phyloP scores from a whole-genome alignment of 1,140 invertebrate species.

The Heliconius hermathena region DNA sequence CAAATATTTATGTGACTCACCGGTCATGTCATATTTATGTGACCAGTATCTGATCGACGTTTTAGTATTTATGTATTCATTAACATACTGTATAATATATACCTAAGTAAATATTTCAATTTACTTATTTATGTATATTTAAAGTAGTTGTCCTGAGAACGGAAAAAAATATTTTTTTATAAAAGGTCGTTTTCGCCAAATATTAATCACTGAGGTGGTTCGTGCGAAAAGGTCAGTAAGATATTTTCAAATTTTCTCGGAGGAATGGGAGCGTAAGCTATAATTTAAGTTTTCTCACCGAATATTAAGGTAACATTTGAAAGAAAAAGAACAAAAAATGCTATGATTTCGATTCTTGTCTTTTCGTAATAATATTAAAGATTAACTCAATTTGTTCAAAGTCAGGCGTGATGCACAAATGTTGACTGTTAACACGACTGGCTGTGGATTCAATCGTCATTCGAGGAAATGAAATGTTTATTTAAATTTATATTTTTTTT shows the following conservation, averaged over 20 bases:
- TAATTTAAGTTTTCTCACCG: slow-evolving; percentile 24
- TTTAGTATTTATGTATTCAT: no score
- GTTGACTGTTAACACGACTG: no score
- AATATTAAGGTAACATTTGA: slow-evolving; percentile 15
- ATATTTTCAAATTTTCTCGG: slow-evolving; percentile 8
- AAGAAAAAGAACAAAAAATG: slow-evolving; percentile 18
- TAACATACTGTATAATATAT: no score
- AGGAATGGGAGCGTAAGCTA: slow-evolving; percentile 24
- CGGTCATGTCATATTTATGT: no score
- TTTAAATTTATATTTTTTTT: no score
- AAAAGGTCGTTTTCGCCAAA: slow-evolving; percentile 15
- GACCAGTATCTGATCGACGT: no score
- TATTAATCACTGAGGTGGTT: slow-evolving; percentile 17
- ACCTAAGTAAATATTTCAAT: no score
- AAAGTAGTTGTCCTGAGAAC: no score
- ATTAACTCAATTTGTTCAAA: background rate
- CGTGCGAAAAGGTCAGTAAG: slow-evolving; percentile 17
- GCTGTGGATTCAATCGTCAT: no score
- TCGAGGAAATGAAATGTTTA: no score
- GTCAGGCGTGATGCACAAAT: background rate
- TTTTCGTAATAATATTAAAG: background rate
- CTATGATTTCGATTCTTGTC: background rate
- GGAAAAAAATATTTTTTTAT: background rate
- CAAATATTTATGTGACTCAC: no score
- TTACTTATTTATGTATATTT: no score